Conservation (phyloP, 2,113 vertebrate species). For the Chloebia gouldiae region DNA sequence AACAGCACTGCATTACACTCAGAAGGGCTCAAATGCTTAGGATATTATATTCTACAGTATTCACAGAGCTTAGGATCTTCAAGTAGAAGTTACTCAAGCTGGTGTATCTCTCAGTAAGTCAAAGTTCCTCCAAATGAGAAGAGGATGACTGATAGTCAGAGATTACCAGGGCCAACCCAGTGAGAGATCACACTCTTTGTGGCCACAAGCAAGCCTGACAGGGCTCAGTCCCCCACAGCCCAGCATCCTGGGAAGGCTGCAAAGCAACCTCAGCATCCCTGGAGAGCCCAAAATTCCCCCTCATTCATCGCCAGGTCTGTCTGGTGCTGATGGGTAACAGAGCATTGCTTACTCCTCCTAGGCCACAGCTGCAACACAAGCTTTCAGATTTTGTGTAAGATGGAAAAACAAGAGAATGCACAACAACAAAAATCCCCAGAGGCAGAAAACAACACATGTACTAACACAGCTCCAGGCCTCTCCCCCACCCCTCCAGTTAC, state of each 20-base stretch:
- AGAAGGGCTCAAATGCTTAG: slow-evolving; percentile 50
- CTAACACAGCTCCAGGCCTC: background rate
- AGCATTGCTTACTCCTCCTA: background rate
- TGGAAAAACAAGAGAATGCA: background rate
- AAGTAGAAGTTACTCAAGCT: slow-evolving; percentile 57
- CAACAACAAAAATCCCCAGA: background rate
- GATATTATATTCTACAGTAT: slow-evolving; percentile 5
- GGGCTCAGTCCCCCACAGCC: background rate
- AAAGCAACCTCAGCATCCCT: background rate
- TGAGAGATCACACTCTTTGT: background rate
- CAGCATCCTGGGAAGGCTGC: accelerated
- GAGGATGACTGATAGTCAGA: slow-evolving; percentile 12
- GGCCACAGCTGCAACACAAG: background rate
- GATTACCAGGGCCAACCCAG: background rate
- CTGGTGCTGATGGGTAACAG: background rate
- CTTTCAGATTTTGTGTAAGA: background rate
- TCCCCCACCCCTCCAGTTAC: background rate
- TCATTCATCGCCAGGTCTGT: background rate
- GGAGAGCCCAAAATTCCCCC: background rate
- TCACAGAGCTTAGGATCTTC: slow-evolving; percentile 46
- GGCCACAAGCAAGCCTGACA: background rate
- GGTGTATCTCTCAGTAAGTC: slow-evolving; percentile 42
- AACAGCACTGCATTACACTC: slow-evolving; percentile 41
- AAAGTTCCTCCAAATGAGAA: slow-evolving; percentile 26
- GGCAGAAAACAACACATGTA: background rate